Conservation (phyloP, 1,140 invertebrate species). For the Conus betulinus region DNA sequence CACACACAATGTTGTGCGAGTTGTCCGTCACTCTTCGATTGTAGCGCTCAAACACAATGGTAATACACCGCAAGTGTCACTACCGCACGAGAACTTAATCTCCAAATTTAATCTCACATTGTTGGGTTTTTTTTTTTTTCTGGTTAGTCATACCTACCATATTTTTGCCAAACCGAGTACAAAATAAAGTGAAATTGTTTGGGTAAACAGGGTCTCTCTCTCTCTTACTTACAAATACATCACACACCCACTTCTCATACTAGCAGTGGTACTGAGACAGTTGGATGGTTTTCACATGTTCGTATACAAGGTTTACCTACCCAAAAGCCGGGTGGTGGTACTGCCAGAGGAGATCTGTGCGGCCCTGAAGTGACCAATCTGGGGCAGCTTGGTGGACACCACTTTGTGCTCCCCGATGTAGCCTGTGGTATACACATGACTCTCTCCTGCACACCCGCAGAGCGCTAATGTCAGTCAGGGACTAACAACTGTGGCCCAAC, state of each 20-base stretch:
- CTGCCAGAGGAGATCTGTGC: slow-evolving; percentile 96
- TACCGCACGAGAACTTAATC: no score
- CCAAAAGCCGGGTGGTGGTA: slow-evolving; percentile 95
- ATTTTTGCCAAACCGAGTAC: no score
- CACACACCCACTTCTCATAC: neutral
- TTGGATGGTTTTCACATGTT: neutral
- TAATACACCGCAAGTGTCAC: no score
- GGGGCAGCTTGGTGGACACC: slow-evolving; percentile 97
- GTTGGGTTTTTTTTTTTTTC: no score
- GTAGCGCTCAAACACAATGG: no score
- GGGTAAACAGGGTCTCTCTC: neutral
- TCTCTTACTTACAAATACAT: neutral
- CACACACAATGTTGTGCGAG: no score
- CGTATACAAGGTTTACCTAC: slow-evolving; percentile 75
- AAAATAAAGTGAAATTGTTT: neutral
- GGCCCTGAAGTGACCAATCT: slow-evolving; percentile 93
- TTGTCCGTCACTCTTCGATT: no score
- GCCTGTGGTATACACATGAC: slow-evolving; percentile 98
- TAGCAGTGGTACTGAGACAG: neutral
- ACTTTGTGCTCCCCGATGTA: slow-evolving; percentile 96
- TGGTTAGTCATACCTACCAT: no score
- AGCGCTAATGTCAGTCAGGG: no score
- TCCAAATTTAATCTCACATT: no score
- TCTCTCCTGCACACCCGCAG: slow-evolving; percentile 85
- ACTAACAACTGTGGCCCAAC: no score